Base-by-base conservation (phyloP, 2,113 vertebrate species). In the Sardina pilchardus region DNA sequence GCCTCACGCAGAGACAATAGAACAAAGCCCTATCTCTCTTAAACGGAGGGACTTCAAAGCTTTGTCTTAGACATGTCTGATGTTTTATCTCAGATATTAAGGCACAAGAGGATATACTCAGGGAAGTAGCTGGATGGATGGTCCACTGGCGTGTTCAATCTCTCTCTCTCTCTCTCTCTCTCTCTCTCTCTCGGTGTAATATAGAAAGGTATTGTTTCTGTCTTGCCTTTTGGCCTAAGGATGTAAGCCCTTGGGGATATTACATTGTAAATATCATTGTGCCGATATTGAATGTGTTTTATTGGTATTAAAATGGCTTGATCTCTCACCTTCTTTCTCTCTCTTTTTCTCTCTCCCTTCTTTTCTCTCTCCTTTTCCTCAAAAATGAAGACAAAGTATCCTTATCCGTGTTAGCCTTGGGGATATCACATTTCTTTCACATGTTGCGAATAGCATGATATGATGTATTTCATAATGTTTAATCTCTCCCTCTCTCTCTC, bases 401-500 rank as follows among this genome's bases (percentile, higher is more conserved):
- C 24, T 16, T 59, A 5, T n/a, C 19, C 19, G 1, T 12, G 9
- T 47, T 47, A 1, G 45, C 45, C 7, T 14, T 47, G 6, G 45
- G 12, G 45, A 47, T 47, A 47, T 47, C 12, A 47, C 7, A 47
- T 47, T 9, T 47, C 45, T 47, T 47, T n/a, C n/a, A 47, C 12
- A 47, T 47, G 45, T 47, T 47, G 45, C 39, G 12, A 47, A 47
- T 47, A 47, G 12, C 45, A 47, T 10, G 45, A 12, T 47, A 9
- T 47, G 12, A 47, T 47, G 45, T 47, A 9, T 47, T 47, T 9
- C 2, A 47, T 36, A 1, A 6, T 81, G 14, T 56, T 30, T 42
- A 42, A 42, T 81, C 34, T 21, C 81, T 87, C 10, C 24, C 10
- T 84, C 9, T 36, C 82, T 45, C 48, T 89, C 14, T 45, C 21